phyloP scores from a whole-genome alignment of 2,113 vertebrate species.

The Scytalopus superciliaris region DNA sequence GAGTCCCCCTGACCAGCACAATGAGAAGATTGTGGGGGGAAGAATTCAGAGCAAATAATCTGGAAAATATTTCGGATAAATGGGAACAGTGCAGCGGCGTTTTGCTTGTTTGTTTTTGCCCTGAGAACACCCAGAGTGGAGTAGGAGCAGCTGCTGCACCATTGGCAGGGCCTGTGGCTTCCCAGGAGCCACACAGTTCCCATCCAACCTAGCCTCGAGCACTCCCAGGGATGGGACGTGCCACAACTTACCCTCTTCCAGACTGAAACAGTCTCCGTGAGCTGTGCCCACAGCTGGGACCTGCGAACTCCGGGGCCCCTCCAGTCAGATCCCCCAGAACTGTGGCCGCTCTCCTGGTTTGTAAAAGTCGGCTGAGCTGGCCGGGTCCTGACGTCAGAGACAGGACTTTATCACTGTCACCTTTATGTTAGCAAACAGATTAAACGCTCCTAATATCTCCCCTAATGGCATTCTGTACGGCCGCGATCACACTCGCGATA shows the following conservation, averaged over 20 bases:
- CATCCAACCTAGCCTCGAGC: not conserved
- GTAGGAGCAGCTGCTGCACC: not conserved
- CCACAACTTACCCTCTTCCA: not conserved
- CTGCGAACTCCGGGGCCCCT: not conserved
- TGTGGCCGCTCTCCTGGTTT: not conserved
- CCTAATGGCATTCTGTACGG: slow-evolving; percentile 81
- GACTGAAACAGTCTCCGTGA: accelerated
- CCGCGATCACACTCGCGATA: slow-evolving; percentile 88
- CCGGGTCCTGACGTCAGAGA: slow-evolving; percentile 69
- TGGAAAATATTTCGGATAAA: slow-evolving; percentile 85
- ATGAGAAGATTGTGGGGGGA: slow-evolving; percentile 76
- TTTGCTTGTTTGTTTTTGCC: not conserved
- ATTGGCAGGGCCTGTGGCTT: not conserved
- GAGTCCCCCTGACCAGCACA: slow-evolving; percentile 70
- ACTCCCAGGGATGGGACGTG: accelerated
- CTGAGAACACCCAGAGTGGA: accelerated
- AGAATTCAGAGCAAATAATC: slow-evolving; percentile 72
- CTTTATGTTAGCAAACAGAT: slow-evolving; percentile 85
- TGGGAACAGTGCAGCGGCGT: not conserved
- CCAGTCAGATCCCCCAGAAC: not conserved
- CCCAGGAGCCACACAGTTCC: accelerated
- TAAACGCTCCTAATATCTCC: slow-evolving; percentile 78
- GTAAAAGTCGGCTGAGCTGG: slow-evolving; percentile 16
- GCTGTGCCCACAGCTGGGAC: accelerated
- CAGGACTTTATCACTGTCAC: slow-evolving; percentile 86